Conservation (phyloP, 2,888 invertebrate species). For the Eristalis tenax region DNA sequence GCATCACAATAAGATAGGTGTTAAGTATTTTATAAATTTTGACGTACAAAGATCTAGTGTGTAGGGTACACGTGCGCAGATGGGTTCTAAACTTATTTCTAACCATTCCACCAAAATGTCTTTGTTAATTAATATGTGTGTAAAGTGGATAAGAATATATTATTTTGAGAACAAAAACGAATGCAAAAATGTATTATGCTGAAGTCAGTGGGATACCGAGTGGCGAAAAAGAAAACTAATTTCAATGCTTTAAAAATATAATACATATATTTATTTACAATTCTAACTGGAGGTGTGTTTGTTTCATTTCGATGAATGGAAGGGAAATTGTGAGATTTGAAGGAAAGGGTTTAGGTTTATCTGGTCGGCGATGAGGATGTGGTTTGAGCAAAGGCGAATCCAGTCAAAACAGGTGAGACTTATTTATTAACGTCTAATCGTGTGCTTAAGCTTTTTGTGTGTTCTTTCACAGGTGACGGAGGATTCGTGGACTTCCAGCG, state of each 20-base stretch:
- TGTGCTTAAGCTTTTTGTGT: not conserved
- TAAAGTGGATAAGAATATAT: not conserved
- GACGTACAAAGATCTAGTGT: constrained; percentile 55
- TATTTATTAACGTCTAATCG: not conserved
- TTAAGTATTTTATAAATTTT: constrained; percentile 14
- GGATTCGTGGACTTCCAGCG: not conserved
- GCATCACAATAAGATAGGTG: constrained; percentile 32
- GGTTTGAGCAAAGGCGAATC: not conserved
- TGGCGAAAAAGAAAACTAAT: not conserved
- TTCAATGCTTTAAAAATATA: constrained; percentile 35
- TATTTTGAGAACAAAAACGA: not conserved
- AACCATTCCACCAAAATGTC: constrained; percentile 54
- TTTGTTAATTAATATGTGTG: constrained; percentile 33
- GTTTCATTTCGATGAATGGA: constrained; percentile 6
- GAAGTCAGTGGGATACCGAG: not conserved
- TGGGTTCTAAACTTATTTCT: constrained; percentile 11
- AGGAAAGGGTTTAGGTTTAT: too few species aligned
- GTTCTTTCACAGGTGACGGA: not conserved
- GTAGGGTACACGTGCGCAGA: not conserved
- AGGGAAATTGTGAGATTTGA: not conserved
- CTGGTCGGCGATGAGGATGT: not conserved
- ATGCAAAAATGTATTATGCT: constrained; percentile 6
- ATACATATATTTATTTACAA: constrained; percentile 65
- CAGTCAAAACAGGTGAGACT: not conserved
- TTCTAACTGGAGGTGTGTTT: constrained; percentile 26